Base-by-base conservation (phyloP, 1,140 invertebrate genomes). In the Drosophila asahinai region DNA sequence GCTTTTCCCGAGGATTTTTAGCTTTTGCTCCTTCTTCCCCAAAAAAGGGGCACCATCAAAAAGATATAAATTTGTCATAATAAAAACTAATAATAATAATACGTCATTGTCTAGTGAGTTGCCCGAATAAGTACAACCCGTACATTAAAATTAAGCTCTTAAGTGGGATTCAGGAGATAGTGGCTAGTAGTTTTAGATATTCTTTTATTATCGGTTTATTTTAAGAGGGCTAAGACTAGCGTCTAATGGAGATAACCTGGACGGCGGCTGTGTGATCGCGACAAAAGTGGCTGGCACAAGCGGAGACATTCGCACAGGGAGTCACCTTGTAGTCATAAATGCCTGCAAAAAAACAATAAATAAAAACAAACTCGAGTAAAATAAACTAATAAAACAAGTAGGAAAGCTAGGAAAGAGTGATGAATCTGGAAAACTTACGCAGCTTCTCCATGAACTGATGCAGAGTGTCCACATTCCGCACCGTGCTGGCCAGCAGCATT, bases 401-500 rank as follows among this genome's bases (percentile, higher is more conserved):
- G 7, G 1, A 25, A 49, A 15, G 47, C 45, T 22, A 12, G 33
- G 33, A 11, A 11, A 11, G 33, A 11, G 33, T 36, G 19, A 19
- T 19, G 19, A 19, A 19, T 19, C 19, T 19, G 19, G 19, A 19
- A 19, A n/a, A 86, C 84, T 77, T 38, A 92, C 91, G 66, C 36
- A 93, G 30, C 25, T 78, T 70, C 9, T 75, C 49, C 52, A 92
- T 76, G 45, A 93, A 93, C 8, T 71, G 72, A 8, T 81, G 64
- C 57, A 93, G 45, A 2, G 92, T 93, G 22, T 84, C 76, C 54
- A 81, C 64, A 72, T 93, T 93, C 45, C 92, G 72, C 30, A 93
- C 91, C 2, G 92, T 93, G 58, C 89, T 92, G 43, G 92, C 81
- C 43, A 93, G 54, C 2, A 89, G 76, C 81, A 86, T 87, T 63